Percentiles rank a stretch among this genome's conserved stretches.
Conservation (phyloP, 2,888 invertebrate genomes). For the Polyommatus icarus region DNA sequence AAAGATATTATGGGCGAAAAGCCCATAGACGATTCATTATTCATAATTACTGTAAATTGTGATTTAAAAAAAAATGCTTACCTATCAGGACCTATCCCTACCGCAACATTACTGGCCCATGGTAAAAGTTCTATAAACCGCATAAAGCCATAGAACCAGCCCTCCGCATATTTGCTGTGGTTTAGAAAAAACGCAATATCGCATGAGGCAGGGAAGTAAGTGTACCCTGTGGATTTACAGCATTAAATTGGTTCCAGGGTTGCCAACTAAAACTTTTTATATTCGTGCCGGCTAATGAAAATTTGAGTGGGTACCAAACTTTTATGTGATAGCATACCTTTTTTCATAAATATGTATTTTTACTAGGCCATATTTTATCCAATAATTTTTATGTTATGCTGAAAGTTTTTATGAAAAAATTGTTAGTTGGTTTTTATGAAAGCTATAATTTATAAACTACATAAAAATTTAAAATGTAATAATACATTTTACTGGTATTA, state of each 20-base stretch:
- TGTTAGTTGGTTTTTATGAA: neutral
- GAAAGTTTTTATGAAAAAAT: neutral
- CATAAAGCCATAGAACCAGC: constrained; percentile 53
- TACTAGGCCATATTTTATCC: constrained; percentile 7
- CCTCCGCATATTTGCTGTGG: constrained; percentile 55
- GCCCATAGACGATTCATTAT: no score
- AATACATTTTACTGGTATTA: no score
- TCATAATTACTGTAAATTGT: no score
- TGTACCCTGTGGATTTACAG: constrained; percentile 77
- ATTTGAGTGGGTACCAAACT: constrained; percentile 46
- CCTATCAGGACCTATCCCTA: neutral
- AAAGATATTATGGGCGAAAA: no score
- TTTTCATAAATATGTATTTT: constrained; percentile 45
- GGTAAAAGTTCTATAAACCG: constrained; percentile 54
- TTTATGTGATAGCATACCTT: constrained; percentile 42
- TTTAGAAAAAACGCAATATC: constrained; percentile 77
- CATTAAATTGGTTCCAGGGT: constrained; percentile 75
- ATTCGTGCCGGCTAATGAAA: constrained; percentile 54
- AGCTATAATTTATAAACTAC: neutral
- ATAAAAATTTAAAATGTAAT: no score
- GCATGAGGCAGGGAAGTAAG: constrained; percentile 76
- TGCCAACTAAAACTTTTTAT: constrained; percentile 59
- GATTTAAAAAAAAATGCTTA: neutral
- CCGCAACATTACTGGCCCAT: neutral
- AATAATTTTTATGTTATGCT: neutral